These are phyloP conservation scores for Sphyrna mokarran DNA, from an alignment of 2,113 vertebrate species.

Conservation along the genomic window DNA sequence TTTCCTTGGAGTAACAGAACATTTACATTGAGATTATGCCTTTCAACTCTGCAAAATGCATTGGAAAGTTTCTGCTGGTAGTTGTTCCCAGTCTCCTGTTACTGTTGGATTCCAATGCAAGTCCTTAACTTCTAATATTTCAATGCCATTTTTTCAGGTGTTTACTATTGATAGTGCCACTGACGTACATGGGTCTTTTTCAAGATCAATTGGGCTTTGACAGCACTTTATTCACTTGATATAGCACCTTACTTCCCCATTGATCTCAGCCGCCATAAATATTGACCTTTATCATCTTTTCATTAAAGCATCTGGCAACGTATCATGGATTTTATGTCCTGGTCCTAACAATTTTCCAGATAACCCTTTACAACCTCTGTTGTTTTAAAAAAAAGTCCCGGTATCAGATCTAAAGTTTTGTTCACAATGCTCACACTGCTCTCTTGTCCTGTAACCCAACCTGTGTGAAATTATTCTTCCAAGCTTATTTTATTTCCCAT, in stretches of 20 bases:
- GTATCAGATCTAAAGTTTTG: background rate
- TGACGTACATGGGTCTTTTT: background rate
- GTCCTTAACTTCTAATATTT: background rate
- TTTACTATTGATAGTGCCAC: background rate
- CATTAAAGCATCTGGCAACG: background rate
- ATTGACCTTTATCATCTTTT: background rate
- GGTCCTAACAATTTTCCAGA: background rate
- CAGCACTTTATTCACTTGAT: background rate
- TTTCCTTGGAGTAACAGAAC: background rate
- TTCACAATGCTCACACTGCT: background rate
- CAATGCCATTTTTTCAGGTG: background rate
- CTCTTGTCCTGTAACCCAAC: background rate
- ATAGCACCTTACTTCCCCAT: background rate
- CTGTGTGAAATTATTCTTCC: background rate
- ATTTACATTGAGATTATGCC: background rate
- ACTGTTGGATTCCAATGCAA: background rate
- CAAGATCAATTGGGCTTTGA: background rate
- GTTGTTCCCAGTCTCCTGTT: background rate
- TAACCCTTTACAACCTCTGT: background rate
- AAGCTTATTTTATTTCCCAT: background rate
- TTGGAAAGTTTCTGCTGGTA: background rate
- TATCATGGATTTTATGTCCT: background rate
- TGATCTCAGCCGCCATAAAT: background rate
- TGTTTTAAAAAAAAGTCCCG: background rate
- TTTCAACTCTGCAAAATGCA: background rate